Base-by-base conservation (phyloP, 30 jellyfish, hydroid and myxozoan species). In the Turritopsis rubra region DNA sequence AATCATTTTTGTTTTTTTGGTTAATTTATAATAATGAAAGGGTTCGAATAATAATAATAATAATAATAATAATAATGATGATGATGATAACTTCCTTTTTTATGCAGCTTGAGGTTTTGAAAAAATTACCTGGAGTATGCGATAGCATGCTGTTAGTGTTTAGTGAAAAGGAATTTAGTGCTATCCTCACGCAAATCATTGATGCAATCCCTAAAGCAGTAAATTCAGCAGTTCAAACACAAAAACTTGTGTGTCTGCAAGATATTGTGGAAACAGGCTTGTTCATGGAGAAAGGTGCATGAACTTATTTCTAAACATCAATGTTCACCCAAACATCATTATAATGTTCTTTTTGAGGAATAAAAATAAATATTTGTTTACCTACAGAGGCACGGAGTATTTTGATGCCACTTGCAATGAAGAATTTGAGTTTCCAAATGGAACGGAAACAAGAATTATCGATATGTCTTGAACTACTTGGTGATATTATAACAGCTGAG, bases 361-460 rank as follows among this genome's bases (percentile, higher is more conserved):
- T n/a, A n/a, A n/a, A n/a, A n/a, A n/a, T n/a, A n/a, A n/a, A n/a
- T n/a, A n/a, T n/a, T n/a, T 68, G 77, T 68, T 68, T 1, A 27
- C 0, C 19, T 68, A 0, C 28, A 91, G 98, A 41, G 0, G 80
- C 83, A 8, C 88, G 96, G 4, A 91, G 71, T 28, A 65, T 81
- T 29, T 80, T 91, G 41, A 75, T 91, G 30, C 98, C 96, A 60
- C 83, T 89, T 18, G 54, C 88, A 41, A 71, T 87, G 52, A 90
- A 82, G 23, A 89, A 87, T 41, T 71, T 91, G 75, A 85, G 75
- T 54, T 81, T 31, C 26, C 82, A 83, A 74, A 84, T 91, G 91
- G 91, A 87, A 54, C 75, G 95, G 29, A 91, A 88, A 53, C 98
- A 91, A 72, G 98, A 91, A 81, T 81, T 87, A 13, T 66, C 92